These are phyloP conservation scores for Diplogasteroides magnus DNA, from an alignment of 1,140 invertebrate species.

Conservation along the genomic window DNA sequence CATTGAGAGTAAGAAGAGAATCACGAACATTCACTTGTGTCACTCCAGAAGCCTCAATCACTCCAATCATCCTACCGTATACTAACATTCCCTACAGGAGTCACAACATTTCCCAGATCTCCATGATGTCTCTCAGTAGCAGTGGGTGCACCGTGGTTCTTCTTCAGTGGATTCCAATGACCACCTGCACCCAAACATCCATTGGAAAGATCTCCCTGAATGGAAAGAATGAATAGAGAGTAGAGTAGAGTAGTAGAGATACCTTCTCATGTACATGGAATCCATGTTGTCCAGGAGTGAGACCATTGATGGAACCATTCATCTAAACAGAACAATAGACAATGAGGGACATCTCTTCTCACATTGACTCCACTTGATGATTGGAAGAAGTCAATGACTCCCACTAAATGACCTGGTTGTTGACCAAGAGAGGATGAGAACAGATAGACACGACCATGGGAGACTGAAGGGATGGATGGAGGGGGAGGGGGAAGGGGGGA, in stretches of 20 bases:
- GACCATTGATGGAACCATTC: constrained; percentile 28
- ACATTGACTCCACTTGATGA: constrained; percentile 13
- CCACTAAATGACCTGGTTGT: constrained; percentile 5
- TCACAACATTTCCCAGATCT: constrained; percentile 42
- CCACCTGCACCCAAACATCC: too few species aligned
- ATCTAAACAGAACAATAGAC: constrained; percentile 16
- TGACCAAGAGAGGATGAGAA: background rate
- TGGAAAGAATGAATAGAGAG: background rate
- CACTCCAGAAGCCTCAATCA: too few species aligned
- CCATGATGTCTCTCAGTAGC: constrained; percentile 42
- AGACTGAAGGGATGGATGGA: background rate
- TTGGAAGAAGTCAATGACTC: constrained; percentile 23
- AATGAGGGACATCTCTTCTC: background rate
- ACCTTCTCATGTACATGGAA: constrained; percentile 37
- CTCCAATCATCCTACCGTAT: too few species aligned
- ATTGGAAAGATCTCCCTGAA: background rate
- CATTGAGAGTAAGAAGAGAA: constrained; percentile 20
- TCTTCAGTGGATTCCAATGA: too few species aligned
- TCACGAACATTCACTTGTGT: background rate
- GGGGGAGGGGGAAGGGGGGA: background rate
- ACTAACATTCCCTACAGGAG: constrained; percentile 32
- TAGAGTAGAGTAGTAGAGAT: background rate
- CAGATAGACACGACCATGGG: background rate
- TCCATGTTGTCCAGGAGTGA: constrained; percentile 32
- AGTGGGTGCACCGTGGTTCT: constrained; percentile 40